Evolutionary conservation across 2,797 vertebrate species (phyloP).

Genomic region (Alosa sapidissima): DNA sequence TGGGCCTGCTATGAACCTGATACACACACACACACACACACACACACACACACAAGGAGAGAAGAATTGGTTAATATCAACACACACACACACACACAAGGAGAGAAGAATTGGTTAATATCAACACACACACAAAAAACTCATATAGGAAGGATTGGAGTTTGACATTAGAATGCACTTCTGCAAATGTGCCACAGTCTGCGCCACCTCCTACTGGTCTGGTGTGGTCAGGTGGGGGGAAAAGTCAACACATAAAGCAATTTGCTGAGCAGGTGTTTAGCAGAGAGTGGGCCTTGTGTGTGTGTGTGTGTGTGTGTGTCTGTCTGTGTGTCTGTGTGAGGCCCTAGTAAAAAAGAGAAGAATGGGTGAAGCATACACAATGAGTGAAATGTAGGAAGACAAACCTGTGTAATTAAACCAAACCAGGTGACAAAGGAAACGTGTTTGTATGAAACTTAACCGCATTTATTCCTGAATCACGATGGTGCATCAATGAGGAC

Average conservation of each 20-base stretch:
- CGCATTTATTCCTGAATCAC: too few species aligned
- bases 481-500: too few species aligned
- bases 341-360: too few species aligned
- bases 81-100: conserved; percentile 19
- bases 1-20: conserved; percentile 88
- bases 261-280: neutral
- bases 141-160: too few species aligned
- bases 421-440: too few species aligned
- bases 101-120: too few species aligned
- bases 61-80: too few species aligned
- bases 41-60: conserved; percentile 40
- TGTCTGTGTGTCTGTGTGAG: neutral
- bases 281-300: neutral
- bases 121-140: too few species aligned
- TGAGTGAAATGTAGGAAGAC: too few species aligned
- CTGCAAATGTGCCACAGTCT: neutral
- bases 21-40: neutral
- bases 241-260: conserved; percentile 3
- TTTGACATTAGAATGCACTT: too few species aligned
- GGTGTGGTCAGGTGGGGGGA: neutral
- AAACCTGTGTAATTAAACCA: too few species aligned
- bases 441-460: neutral
- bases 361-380: too few species aligned
- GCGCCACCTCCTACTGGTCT: neutral
- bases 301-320: neutral